A percentile compares a stretch with the other conserved stretches of the same genome.
Evolutionary conservation across 2,797 vertebrate species (phyloP).

Genomic region (Sebastiscus albofasciatus): DNA sequence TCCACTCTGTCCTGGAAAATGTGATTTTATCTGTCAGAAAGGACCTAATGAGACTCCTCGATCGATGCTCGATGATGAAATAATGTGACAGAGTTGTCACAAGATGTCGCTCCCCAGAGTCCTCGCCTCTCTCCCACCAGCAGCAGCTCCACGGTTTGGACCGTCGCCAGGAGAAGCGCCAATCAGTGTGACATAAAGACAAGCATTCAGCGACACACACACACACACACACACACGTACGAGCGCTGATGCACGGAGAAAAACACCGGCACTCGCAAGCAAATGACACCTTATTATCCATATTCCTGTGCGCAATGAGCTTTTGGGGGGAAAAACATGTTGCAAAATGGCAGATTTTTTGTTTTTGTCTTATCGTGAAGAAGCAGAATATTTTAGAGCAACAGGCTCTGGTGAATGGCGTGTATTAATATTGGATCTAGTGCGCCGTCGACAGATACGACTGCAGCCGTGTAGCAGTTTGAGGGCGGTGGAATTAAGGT

Average conservation of each 20-base stretch:
- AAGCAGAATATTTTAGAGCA: constrained; percentile 33
- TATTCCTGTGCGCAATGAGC: not conserved
- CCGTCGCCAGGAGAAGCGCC: constrained; percentile 26
- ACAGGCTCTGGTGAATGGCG: constrained; percentile 27
- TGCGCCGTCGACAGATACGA: constrained; percentile 14
- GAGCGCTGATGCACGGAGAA: not conserved
- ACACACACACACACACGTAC: not conserved
- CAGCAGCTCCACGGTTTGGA: constrained; percentile 19
- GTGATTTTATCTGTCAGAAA: constrained; percentile 41
- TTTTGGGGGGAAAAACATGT: not conserved
- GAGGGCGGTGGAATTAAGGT: constrained; percentile 5
- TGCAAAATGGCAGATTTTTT: constrained; percentile 14
- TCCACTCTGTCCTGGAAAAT: constrained; percentile 19
- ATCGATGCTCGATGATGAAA: constrained; percentile 63
- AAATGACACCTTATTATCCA: constrained; percentile 35
- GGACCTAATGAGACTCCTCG: constrained; percentile 48
- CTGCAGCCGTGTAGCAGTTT: not conserved
- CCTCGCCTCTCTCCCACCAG: constrained; percentile 18
- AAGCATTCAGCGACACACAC: constrained; percentile 15
- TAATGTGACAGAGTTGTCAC: constrained; percentile 60
- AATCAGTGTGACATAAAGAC: constrained; percentile 50
- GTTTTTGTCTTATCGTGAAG: constrained; percentile 1
- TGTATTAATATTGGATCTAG: constrained; percentile 43
- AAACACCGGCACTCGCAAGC: constrained; percentile 6
- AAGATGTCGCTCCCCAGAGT: constrained; percentile 38